Percentiles rank a stretch among this genome's conserved stretches.
Evolutionary conservation across 2,113 vertebrate genomes (phyloP).

Genomic region (Gnathonemus echidnorhynchus): DNA sequence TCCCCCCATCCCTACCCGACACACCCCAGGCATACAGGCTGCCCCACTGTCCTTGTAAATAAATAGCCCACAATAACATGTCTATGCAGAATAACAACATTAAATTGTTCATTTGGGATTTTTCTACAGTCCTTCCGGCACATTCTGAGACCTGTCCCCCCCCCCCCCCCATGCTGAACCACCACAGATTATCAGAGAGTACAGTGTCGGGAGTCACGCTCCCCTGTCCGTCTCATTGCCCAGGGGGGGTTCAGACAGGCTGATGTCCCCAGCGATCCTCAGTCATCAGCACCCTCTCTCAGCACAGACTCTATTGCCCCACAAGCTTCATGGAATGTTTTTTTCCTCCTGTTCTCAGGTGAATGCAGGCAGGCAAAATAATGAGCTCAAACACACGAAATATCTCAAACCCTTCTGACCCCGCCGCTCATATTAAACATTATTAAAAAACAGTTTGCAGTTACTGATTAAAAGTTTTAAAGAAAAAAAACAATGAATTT

Average conservation of each 20-base stretch:
- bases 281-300: background rate
- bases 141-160: background rate
- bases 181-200: background rate
- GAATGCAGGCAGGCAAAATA: background rate
- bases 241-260: background rate
- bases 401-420: background rate
- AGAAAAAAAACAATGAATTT: background rate
- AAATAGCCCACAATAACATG: background rate
- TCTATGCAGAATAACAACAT: too few relatives aligned
- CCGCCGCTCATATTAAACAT: background rate
- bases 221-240: background rate
- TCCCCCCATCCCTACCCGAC: background rate
- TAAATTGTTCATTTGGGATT: background rate
- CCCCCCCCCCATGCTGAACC: background rate
- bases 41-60: background rate
- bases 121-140: background rate
- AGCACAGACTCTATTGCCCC: background rate
- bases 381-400: background rate
- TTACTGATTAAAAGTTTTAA: background rate
- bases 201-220: background rate
- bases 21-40: background rate
- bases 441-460: background rate
- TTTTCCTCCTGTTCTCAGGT: background rate
- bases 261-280: background rate
- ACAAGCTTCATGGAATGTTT: background rate